Evolutionary conservation across 2,797 vertebrate genomes (phyloP).

Genomic region (Allobates femoralis): DNA sequence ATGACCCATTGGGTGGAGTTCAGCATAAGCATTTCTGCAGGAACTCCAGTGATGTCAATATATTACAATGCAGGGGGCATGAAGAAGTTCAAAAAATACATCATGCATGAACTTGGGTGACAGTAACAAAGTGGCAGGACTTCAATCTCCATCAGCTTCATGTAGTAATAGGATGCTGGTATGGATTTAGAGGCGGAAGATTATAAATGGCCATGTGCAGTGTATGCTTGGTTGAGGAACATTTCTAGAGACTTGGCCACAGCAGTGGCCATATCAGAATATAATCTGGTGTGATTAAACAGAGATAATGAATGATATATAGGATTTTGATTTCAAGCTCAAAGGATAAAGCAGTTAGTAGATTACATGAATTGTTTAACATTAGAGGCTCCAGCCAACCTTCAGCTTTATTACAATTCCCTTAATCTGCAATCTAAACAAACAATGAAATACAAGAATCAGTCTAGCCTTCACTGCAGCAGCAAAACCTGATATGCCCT

Average conservation of each 20-base stretch:
- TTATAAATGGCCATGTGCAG: background rate
- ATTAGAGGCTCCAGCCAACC: constrained; percentile 25
- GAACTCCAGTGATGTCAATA: no score
- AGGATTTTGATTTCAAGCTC: constrained; percentile 38
- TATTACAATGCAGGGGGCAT: no score
- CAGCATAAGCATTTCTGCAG: no score
- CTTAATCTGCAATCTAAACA: constrained; percentile 58
- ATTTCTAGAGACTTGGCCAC: background rate
- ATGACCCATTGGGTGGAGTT: no score
- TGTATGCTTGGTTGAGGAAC: constrained; percentile 1
- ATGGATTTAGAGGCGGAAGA: background rate
- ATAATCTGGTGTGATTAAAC: constrained; percentile 17
- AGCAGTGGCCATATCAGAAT: constrained; percentile 11
- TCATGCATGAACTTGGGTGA: no score
- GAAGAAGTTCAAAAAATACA: no score
- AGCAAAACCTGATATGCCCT: constrained; percentile 52
- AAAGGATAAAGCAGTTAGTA: constrained; percentile 29
- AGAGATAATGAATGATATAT: constrained; percentile 37
- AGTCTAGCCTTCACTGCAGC: background rate
- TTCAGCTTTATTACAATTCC: constrained; percentile 50
- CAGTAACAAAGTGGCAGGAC: no score
- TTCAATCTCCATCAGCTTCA: background rate
- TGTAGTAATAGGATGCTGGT: background rate
- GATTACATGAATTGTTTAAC: constrained; percentile 57
- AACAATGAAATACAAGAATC: constrained; percentile 58